Percentiles rank a stretch among this genome's conserved stretches.
Conservation (phyloP, 2,797 vertebrate species). For the Lerista edwardsae region DNA sequence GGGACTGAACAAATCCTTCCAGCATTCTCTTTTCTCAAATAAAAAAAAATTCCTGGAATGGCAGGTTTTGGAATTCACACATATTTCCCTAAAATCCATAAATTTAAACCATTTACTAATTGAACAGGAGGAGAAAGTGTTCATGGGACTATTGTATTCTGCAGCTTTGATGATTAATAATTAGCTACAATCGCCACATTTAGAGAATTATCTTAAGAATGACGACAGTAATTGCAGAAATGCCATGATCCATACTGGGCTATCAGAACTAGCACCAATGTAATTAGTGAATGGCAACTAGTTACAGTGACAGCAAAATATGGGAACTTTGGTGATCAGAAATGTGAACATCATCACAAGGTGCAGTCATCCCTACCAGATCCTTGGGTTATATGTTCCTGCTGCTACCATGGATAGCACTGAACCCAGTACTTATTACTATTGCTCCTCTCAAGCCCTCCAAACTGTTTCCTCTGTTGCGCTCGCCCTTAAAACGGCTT, state of each 20-base stretch:
- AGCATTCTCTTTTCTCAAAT: constrained; percentile 38
- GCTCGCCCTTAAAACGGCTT: no score
- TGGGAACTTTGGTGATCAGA: neutral
- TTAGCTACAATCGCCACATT: neutral
- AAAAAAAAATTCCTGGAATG: constrained; percentile 5
- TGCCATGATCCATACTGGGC: neutral
- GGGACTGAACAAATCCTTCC: neutral
- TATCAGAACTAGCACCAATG: neutral
- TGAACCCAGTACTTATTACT: no score
- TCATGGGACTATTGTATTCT: neutral
- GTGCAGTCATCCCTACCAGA: neutral
- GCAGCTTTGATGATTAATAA: rapidly evolving
- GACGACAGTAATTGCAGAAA: neutral
- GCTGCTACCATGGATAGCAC: no score
- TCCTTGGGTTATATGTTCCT: no score
- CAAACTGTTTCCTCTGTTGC: no score
- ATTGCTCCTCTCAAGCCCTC: no score
- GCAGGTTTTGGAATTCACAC: rapidly evolving
- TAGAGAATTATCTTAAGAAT: neutral
- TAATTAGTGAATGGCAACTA: neutral
- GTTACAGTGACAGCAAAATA: neutral
- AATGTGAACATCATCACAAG: neutral
- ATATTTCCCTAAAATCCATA: neutral
- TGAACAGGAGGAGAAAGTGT: neutral
- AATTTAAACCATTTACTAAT: neutral